These are phyloP conservation scores for Megaceryle alcyon DNA, from an alignment of 2,797 vertebrate genomes.

Conservation along the genomic window DNA sequence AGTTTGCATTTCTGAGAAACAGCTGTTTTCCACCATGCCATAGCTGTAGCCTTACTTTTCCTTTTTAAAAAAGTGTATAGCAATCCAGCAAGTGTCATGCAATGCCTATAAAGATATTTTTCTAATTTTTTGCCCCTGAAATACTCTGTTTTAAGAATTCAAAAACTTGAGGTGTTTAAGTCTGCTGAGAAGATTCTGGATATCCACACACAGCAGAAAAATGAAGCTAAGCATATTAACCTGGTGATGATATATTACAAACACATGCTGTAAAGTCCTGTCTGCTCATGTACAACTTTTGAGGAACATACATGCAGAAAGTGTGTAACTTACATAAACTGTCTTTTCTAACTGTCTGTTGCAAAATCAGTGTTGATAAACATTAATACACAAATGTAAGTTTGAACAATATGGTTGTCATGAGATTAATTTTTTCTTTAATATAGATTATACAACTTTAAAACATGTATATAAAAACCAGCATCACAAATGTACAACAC, in stretches of 20 bases:
- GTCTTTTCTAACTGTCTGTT: slow-evolving; percentile 33
- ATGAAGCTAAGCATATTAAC: neutral
- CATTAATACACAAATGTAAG: neutral
- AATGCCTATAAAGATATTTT: neutral
- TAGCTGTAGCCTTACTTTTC: neutral
- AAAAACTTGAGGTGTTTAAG: neutral
- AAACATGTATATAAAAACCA: neutral
- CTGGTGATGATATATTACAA: neutral
- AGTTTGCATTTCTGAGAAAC: neutral
- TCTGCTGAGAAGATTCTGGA: neutral
- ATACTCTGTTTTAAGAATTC: neutral
- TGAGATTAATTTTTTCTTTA: neutral
- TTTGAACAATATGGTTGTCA: neutral
- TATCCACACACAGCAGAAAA: neutral
- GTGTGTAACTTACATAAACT: slow-evolving; percentile 12
- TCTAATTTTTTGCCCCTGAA: neutral
- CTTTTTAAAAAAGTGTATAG: neutral
- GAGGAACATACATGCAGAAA: neutral
- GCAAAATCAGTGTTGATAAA: neutral
- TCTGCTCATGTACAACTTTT: neutral
- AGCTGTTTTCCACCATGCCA: neutral
- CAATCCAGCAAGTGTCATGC: neutral
- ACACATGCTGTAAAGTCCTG: neutral
- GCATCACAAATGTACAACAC: neutral
- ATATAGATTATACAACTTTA: neutral